Base-by-base conservation (phyloP, 2,113 vertebrate genomes). In the Lepisosteus osseus region DNA sequence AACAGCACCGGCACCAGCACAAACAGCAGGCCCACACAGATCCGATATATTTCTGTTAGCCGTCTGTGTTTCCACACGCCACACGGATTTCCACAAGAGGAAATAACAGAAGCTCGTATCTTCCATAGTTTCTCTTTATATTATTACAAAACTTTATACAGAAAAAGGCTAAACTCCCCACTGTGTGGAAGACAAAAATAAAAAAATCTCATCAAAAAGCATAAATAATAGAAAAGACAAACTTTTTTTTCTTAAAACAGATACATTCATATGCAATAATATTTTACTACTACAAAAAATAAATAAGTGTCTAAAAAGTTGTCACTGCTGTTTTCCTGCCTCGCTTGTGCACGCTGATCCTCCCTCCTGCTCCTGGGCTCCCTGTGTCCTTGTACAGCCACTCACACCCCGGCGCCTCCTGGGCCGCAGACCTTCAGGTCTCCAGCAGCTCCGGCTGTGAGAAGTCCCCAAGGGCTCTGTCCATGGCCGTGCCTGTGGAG, bases 181-280 rank as follows among this genome's bases (percentile, higher is more conserved):
- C 66, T 0, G 70, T 56, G 73, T 69, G 76, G 78, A 80, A 79
- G 76, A 84, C 77, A 77, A 59, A 78, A 44, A 67, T 68, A 67
- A 71, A 73, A 72, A 70, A 69, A 67, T 41, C 47, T 9, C 75
- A 69, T 43, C 47, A 51, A 51, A 51, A 92, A 88, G 91, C 93
- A 95, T 98, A 97, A 93, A 93, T 93, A 93, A 90, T 91, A 93
- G 92, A 94, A 94, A 94, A 91, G 88, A 89, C 89, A 89, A 95
- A 91, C 84, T 84, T 93, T 93, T 83, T 82, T 89, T 87, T 86
- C 88, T 90, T 88, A 86, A 89, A 90, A 90, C 89, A 93, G 94
- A 92, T 95, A 97, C 95, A 97, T 98, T 97, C 95, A 95, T 91
- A 95, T 88, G 93, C 94, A 94, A 92, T 94, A 92, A 92, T 92